Evolutionary conservation across 2,113 vertebrate genomes (phyloP), one percentile per base, ranked within the genome.

Genomic region (Ia io): DNA sequence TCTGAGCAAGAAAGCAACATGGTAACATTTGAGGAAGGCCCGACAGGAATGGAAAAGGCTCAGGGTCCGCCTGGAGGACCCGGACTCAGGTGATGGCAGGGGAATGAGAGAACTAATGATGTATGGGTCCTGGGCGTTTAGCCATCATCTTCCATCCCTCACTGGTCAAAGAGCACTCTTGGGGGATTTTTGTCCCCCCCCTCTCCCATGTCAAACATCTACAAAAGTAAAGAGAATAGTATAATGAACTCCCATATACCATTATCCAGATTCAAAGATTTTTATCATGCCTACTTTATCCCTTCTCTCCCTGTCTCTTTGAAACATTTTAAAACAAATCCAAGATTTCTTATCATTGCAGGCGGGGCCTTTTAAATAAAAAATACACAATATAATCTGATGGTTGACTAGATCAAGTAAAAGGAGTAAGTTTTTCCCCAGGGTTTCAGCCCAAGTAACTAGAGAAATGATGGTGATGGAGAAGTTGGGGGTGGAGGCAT

Each of bases 1-100:
- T 95, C 73, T 78, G 84, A 95, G 74, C 28, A 88, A 93, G 73
- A 92, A 49, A 84, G 40, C 40, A 76, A 32, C 49, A 22, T 53
- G 71, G 85, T 71, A 95, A 51, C 94, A 74, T 73, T n/a, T 59
- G 59, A 78, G 63, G 86, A 91, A 76, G n/a, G 61, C 22, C 74
- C 51, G 22, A 49, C 35, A 67, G 74, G 88, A 78, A 77, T 65
- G 86, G 86, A 77, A 70, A 12, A 77, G 63, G 44, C 28, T 89
- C 71, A 80, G 61, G 3, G 74, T 95, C 78, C 93, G 79, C 83
- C 59, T 32, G 20, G 44, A 80, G 44, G 53, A 90, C 53, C 56
- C 49, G 78, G 63, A 47, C 32, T 53, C 44, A 47, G 56, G 93
- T 74, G 71, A 30, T 40, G 1, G 30, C 70, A 59, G 83, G 35